phyloP scores from a whole-genome alignment of 2,797 vertebrate genomes.

The Chanos chanos region DNA sequence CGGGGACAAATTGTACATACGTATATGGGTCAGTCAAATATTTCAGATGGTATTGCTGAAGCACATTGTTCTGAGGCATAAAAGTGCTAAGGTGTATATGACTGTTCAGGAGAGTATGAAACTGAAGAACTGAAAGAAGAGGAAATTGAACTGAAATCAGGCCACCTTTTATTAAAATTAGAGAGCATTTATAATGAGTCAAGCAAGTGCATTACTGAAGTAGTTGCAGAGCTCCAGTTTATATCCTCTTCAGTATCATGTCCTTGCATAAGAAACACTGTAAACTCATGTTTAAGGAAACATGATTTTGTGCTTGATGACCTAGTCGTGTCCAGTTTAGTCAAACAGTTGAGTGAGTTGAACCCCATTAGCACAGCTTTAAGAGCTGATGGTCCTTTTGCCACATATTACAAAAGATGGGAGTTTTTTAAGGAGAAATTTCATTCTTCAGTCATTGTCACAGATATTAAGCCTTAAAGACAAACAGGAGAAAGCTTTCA shows the following conservation, averaged over 20 bases:
- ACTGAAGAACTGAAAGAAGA: neutral
- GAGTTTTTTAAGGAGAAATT: conserved; percentile 18
- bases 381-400: conserved; percentile 6
- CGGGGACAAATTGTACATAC: no score
- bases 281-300: conserved; percentile 6
- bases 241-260: conserved; percentile 22
- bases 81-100: conserved; percentile 3
- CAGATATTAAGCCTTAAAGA: conserved; percentile 13
- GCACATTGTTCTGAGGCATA: no score
- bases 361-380: conserved; percentile 38
- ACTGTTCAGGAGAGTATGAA: conserved; percentile 3
- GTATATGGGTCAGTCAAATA: no score
- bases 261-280: conserved; percentile 13
- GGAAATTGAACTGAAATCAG: conserved; percentile 21
- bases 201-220: conserved; percentile 13
- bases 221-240: conserved; percentile 16
- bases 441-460: conserved; percentile 16
- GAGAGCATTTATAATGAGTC: conserved; percentile 25
- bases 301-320: conserved; percentile 27
- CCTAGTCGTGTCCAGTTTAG: conserved; percentile 30
- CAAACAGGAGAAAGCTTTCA: conserved; percentile 7
- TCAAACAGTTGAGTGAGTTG: conserved; percentile 17
- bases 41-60: no score
- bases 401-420: conserved; percentile 27
- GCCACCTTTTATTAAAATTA: conserved; percentile 31